These are phyloP conservation scores for Odontomyia ornata DNA, from an alignment of 2,888 invertebrate species.

Conservation along the genomic window DNA sequence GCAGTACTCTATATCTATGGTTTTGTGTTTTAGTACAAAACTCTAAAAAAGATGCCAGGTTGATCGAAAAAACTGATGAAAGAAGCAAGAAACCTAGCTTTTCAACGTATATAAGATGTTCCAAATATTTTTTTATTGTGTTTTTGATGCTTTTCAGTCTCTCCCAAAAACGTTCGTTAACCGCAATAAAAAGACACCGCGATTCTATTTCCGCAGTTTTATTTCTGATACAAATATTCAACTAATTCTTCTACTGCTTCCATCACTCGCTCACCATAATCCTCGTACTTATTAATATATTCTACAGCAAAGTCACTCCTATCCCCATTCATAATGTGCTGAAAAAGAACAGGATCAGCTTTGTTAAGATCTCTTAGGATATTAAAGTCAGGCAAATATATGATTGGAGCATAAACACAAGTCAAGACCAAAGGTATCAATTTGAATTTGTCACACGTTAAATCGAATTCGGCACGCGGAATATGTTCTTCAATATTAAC, in stretches of 20 bases:
- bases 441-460: conserved; percentile 55
- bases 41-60: too few relatives aligned
- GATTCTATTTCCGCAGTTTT: not conserved
- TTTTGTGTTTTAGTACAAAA: too few relatives aligned
- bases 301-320: conserved; percentile 56
- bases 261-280: conserved; percentile 52
- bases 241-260: conserved; percentile 51
- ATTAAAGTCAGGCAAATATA: conserved; percentile 31
- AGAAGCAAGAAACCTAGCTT: too few relatives aligned
- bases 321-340: conserved; percentile 49
- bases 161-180: too few relatives aligned
- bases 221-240: conserved; percentile 35
- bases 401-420: conserved; percentile 27
- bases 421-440: conserved; percentile 51
- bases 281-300: conserved; percentile 55
- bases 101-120: too few relatives aligned
- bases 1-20: too few relatives aligned
- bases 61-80: too few relatives aligned
- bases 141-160: too few relatives aligned
- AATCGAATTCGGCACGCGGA: conserved; percentile 61
- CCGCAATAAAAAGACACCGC: not conserved
- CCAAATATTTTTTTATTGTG: too few relatives aligned
- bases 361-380: not conserved
- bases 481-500: conserved; percentile 61
- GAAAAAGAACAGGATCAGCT: conserved; percentile 20